Evolutionary conservation across 2,113 vertebrate genomes (phyloP).

Genomic region (Myiozetetes cayanensis): DNA sequence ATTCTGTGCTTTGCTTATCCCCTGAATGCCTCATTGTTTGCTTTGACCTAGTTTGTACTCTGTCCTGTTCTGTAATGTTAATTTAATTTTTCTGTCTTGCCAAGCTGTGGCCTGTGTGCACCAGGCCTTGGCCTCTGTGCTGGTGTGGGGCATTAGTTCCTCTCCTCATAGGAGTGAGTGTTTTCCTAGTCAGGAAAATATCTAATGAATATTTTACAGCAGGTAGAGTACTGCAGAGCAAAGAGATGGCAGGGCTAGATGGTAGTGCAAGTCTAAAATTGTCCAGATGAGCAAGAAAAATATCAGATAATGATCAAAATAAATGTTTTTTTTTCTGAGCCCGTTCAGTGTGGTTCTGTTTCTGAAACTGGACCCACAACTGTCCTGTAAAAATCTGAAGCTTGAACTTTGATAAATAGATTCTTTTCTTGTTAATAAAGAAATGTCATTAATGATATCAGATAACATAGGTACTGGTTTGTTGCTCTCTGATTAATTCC

Average conservation of each 20-base stretch:
- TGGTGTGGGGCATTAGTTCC: fast-evolving
- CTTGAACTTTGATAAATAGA: not conserved
- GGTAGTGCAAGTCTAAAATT: not conserved
- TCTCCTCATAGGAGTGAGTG: not conserved
- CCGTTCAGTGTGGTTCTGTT: not conserved
- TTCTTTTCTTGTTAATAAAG: not conserved
- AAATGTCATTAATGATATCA: not conserved
- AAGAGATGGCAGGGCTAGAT: not conserved
- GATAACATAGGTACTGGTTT: not conserved
- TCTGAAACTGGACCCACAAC: not conserved
- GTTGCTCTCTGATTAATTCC: slow-evolving; percentile 20
- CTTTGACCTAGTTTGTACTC: not conserved
- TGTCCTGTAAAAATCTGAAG: not conserved
- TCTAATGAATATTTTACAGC: not conserved
- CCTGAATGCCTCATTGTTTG: not conserved
- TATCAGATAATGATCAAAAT: not conserved
- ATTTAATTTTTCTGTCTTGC: not conserved
- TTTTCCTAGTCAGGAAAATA: not conserved
- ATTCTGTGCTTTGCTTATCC: not conserved
- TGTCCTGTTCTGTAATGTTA: not conserved
- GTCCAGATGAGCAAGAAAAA: not conserved
- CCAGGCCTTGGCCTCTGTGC: not conserved
- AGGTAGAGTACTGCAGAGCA: not conserved
- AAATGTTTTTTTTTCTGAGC: not conserved
- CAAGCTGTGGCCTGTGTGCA: not conserved